Conservation (phyloP, 2,797 vertebrate genomes). For the Capromys pilorides region DNA sequence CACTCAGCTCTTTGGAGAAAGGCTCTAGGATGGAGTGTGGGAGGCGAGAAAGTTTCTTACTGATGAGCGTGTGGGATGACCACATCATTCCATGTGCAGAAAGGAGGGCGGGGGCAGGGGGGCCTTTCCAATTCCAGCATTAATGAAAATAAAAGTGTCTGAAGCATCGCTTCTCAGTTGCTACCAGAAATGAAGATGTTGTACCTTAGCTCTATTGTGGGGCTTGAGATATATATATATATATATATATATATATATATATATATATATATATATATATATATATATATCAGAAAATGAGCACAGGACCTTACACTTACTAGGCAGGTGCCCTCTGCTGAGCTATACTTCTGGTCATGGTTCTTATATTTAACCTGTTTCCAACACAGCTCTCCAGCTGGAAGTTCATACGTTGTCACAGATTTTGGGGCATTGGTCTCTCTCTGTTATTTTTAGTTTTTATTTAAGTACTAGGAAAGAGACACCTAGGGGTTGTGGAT, state of each 20-base stretch:
- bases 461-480: constrained; percentile 21
- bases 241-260: too few species aligned
- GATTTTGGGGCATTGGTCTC: background rate
- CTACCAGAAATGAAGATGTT: constrained; percentile 38
- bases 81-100: constrained; percentile 61
- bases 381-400: constrained; percentile 13
- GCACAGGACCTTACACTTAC: too few species aligned
- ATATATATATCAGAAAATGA: too few species aligned
- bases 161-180: background rate
- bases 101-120: background rate
- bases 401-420: constrained; percentile 2
- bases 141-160: constrained; percentile 48
- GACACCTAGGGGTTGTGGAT: background rate
- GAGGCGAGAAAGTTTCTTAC: constrained; percentile 73
- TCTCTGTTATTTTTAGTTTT: constrained; percentile 8
- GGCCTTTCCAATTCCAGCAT: constrained; percentile 39
- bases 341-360: too few species aligned
- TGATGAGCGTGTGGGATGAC: constrained; percentile 76
- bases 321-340: too few species aligned
- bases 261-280: too few species aligned
- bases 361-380: constrained; percentile 31
- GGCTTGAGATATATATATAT: background rate
- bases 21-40: constrained; percentile 71
- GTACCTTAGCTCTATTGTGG: background rate
- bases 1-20: constrained; percentile 70